Conservation (phyloP, 2,797 vertebrate genomes). For the Gobionotothen gibberifrons region DNA sequence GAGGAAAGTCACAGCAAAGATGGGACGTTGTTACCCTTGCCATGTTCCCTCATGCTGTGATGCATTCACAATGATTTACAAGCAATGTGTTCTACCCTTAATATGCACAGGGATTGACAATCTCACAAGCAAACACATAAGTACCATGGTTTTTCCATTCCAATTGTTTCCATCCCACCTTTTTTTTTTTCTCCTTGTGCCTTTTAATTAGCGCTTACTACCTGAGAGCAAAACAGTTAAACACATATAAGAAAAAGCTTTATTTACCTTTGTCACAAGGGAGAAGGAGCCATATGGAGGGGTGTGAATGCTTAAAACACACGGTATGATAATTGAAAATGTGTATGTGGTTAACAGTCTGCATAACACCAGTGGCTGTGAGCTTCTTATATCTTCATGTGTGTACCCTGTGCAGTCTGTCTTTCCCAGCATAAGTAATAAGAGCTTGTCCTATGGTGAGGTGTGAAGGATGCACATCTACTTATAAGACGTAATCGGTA, state of each 20-base stretch:
- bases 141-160: not conserved
- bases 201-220: constrained; percentile 43
- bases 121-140: constrained; percentile 3
- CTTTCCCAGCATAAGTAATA: constrained; percentile 8
- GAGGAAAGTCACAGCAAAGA: constrained; percentile 14
- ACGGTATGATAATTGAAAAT: constrained; percentile 39
- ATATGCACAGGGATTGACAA: not conserved
- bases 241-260: constrained; percentile 11
- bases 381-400: constrained; percentile 25
- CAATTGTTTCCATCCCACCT: not conserved
- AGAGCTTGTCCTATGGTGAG: constrained; percentile 23
- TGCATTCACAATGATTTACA: constrained; percentile 9
- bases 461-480: constrained; percentile 37
- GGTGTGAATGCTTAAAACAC: not conserved
- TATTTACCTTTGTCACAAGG: constrained; percentile 47
- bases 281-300: constrained; percentile 36
- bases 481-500: constrained; percentile 7
- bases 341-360: constrained; percentile 8
- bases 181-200: not conserved
- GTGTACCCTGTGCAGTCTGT: constrained; percentile 14
- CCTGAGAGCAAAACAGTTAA: not conserved
- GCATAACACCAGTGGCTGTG: constrained; percentile 19
- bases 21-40: not conserved
- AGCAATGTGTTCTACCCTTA: constrained; percentile 9
- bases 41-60: not conserved